phyloP scores from a whole-genome alignment of 2,888 invertebrate species.

The Sclerodermus sp. region DNA sequence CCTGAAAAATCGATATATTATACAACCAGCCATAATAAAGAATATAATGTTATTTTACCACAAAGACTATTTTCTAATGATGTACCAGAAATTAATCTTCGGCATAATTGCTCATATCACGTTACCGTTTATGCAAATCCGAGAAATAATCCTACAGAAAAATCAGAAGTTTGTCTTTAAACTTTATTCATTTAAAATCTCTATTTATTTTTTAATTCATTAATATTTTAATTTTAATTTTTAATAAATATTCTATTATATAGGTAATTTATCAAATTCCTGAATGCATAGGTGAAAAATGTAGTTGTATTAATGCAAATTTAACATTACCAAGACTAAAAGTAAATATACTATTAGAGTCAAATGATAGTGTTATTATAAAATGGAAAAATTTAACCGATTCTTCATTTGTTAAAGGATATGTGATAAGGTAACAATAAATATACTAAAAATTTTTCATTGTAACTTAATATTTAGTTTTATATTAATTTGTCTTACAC shows the following conservation, averaged over 20 bases:
- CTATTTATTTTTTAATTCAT: no score
- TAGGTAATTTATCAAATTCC: slow-evolving; percentile 44
- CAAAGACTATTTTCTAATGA: slow-evolving; percentile 30
- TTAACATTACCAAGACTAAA: slow-evolving; percentile 30
- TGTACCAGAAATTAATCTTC: slow-evolving; percentile 39
- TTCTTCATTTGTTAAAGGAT: slow-evolving; percentile 23
- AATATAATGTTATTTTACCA: slow-evolving; percentile 36
- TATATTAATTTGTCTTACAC: no score
- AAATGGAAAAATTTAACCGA: slow-evolving; percentile 32
- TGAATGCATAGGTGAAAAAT: slow-evolving; percentile 39
- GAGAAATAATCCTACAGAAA: slow-evolving; percentile 24
- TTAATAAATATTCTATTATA: not conserved
- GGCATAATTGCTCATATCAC: slow-evolving; percentile 41
- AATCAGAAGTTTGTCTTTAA: slow-evolving; percentile 19
- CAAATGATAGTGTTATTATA: slow-evolving; percentile 22
- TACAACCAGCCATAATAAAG: slow-evolving; percentile 25
- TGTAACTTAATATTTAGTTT: not conserved
- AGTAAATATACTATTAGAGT: slow-evolving; percentile 23
- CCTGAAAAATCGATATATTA: slow-evolving; percentile 37
- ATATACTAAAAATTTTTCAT: not conserved
- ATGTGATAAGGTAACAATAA: slow-evolving; percentile 32
- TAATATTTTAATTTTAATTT: no score
- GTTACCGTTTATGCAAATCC: slow-evolving; percentile 47
- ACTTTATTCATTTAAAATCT: no score
- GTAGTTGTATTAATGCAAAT: slow-evolving; percentile 32